These are phyloP conservation scores for Cryptoleucopteryx plumbea DNA, from an alignment of 2,113 vertebrate genomes.

Conservation along the genomic window DNA sequence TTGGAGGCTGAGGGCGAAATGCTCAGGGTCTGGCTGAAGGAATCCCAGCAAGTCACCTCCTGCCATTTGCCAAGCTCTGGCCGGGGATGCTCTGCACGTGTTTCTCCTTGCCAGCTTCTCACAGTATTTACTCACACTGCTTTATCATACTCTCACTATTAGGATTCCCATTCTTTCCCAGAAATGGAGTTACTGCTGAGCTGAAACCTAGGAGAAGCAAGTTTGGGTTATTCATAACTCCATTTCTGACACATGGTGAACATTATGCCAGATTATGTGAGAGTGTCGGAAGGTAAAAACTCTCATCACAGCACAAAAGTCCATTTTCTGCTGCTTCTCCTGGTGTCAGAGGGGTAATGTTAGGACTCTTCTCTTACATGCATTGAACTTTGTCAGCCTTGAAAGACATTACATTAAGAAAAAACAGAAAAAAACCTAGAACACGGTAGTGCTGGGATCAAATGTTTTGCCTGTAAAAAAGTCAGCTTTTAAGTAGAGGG, in stretches of 20 bases:
- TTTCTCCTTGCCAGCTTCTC: neutral
- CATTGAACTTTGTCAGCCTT: neutral
- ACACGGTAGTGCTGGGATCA: rapidly evolving
- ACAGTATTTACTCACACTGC: neutral
- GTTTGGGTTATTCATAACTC: neutral
- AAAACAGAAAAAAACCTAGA: neutral
- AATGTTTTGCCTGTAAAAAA: neutral
- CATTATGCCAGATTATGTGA: neutral
- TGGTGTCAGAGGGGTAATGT: neutral
- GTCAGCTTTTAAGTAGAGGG: neutral
- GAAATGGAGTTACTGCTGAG: neutral
- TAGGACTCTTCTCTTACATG: neutral
- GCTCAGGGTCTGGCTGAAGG: neutral
- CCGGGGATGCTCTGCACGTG: neutral
- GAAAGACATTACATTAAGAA: neutral
- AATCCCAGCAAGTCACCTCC: neutral
- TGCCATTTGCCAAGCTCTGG: neutral
- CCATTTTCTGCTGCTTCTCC: neutral
- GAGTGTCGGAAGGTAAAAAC: neutral
- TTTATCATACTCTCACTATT: neutral
- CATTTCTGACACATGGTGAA: rapidly evolving
- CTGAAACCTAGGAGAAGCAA: neutral
- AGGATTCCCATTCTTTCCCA: neutral
- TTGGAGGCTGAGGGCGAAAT: neutral
- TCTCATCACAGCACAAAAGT: neutral